Evolutionary conservation across 2,113 vertebrate genomes (phyloP).

Genomic region (Seriola rivoliana): DNA sequence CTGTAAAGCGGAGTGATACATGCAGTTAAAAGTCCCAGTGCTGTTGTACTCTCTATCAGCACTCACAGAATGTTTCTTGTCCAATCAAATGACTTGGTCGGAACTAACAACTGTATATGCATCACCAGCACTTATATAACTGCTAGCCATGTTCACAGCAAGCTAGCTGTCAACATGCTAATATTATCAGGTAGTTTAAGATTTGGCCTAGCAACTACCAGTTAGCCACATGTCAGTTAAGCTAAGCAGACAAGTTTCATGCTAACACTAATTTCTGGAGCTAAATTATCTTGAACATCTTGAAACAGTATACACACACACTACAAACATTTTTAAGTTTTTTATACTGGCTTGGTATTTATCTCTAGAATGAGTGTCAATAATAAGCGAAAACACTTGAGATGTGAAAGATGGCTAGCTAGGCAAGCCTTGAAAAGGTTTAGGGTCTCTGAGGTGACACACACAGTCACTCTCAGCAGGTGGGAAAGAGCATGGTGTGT

Average conservation of each 20-base stretch:
- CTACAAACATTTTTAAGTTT: neutral
- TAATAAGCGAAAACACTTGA: neutral
- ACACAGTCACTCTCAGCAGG: slow-evolving; percentile 52
- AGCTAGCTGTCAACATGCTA: neutral
- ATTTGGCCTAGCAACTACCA: too few species aligned
- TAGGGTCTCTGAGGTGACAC: slow-evolving; percentile 49
- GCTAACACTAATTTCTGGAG: neutral
- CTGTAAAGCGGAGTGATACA: too few species aligned
- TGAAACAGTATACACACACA: neutral
- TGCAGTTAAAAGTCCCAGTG: too few species aligned
- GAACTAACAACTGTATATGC: too few species aligned
- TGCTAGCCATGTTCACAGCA: neutral
- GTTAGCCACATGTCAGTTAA: neutral
- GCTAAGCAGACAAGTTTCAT: neutral
- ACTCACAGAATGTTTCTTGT: too few species aligned
- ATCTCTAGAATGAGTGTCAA: neutral
- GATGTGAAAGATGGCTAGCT: neutral
- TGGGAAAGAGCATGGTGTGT: slow-evolving; percentile 58
- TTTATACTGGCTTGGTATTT: neutral
- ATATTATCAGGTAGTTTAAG: neutral
- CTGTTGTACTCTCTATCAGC: too few species aligned
- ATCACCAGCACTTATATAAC: neutral
- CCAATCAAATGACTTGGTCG: too few species aligned
- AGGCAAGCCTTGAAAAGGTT: slow-evolving; percentile 2
- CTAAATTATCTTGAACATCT: neutral